phyloP scores from a whole-genome alignment of 2,888 invertebrate genomes.

The Thymelicus sylvestris region DNA sequence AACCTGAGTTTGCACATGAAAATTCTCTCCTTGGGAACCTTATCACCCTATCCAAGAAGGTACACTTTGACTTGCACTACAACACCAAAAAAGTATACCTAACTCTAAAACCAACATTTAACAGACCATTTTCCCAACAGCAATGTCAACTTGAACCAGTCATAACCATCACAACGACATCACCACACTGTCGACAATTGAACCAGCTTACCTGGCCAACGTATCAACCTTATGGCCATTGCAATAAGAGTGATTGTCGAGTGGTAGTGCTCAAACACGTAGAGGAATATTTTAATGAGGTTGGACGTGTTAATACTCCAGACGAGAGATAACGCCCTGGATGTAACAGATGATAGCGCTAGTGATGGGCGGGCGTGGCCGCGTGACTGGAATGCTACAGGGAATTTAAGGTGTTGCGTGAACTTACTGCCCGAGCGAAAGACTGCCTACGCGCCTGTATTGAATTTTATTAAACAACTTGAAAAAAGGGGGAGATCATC shows the following conservation, averaged over 20 bases:
- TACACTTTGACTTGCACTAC: too few relatives aligned
- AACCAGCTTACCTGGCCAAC: background rate
- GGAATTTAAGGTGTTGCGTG: background rate
- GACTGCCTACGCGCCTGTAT: too few relatives aligned
- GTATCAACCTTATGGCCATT: background rate
- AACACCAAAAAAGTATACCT: background rate
- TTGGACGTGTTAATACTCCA: conserved; percentile 75
- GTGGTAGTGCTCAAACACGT: conserved; percentile 26
- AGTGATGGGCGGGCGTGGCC: conserved; percentile 45
- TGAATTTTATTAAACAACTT: too few relatives aligned
- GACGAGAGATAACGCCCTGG: conserved; percentile 69
- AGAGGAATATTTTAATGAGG: conserved; percentile 67
- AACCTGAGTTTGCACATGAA: too few relatives aligned
- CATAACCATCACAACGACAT: conserved; percentile 28
- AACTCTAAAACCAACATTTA: conserved; percentile 15
- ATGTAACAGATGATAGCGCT: conserved; percentile 55
- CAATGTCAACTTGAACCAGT: conserved; percentile 23
- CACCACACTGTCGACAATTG: conserved; percentile 27
- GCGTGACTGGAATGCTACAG: background rate
- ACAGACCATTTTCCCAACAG: conserved; percentile 13
- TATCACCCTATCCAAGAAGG: too few relatives aligned
- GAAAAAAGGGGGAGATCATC: too few relatives aligned
- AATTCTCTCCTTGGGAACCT: too few relatives aligned
- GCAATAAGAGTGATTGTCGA: conserved; percentile 20
- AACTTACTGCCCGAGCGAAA: too few relatives aligned